A percentile compares a stretch with the other conserved stretches of the same genome.
These are phyloP conservation scores for Manis javanica DNA, from an alignment of 2,797 vertebrate species.

Conservation along the genomic window DNA sequence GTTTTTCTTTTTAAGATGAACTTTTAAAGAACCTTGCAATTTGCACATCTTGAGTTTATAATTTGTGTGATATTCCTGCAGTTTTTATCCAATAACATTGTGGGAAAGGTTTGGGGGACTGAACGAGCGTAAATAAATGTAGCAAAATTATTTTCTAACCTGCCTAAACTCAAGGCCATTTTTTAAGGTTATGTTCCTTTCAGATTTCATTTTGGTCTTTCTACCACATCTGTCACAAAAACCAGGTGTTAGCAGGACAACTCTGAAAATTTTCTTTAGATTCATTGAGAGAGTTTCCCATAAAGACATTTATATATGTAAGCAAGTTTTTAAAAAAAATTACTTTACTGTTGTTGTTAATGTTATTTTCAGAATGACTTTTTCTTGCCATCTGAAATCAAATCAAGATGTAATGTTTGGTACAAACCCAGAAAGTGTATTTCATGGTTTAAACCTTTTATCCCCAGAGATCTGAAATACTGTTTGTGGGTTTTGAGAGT, in stretches of 20 bases:
- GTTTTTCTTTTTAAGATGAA: slow-evolving; percentile 93
- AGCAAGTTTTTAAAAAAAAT: slow-evolving; percentile 82
- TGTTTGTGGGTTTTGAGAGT: slow-evolving; percentile 71
- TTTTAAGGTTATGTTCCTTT: slow-evolving; percentile 88
- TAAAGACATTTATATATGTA: slow-evolving; percentile 85
- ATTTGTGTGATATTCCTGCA: slow-evolving; percentile 91
- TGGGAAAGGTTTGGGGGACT: slow-evolving; percentile 86
- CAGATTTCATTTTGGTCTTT: slow-evolving; percentile 86
- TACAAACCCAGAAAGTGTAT: slow-evolving; percentile 85
- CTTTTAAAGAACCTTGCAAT: slow-evolving; percentile 98
- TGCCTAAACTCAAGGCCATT: slow-evolving; percentile 88
- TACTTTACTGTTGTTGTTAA: slow-evolving; percentile 84
- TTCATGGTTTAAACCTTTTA: slow-evolving; percentile 73
- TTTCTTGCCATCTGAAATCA: slow-evolving; percentile 84
- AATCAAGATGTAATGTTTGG: slow-evolving; percentile 85
- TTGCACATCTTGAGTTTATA: slow-evolving; percentile 98
- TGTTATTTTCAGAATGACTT: slow-evolving; percentile 85
- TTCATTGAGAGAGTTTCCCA: slow-evolving; percentile 87
- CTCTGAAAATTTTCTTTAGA: slow-evolving; percentile 88
- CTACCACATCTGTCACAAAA: slow-evolving; percentile 86
- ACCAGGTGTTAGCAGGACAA: slow-evolving; percentile 86
- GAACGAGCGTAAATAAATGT: slow-evolving; percentile 92
- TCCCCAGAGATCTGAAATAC: slow-evolving; percentile 81
- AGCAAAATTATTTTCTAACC: slow-evolving; percentile 94
- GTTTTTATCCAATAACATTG: slow-evolving; percentile 91